Evolutionary conservation across 2,113 vertebrate genomes (phyloP), one percentile per base, ranked within the genome.

Genomic region (Tetrao urogallus): DNA sequence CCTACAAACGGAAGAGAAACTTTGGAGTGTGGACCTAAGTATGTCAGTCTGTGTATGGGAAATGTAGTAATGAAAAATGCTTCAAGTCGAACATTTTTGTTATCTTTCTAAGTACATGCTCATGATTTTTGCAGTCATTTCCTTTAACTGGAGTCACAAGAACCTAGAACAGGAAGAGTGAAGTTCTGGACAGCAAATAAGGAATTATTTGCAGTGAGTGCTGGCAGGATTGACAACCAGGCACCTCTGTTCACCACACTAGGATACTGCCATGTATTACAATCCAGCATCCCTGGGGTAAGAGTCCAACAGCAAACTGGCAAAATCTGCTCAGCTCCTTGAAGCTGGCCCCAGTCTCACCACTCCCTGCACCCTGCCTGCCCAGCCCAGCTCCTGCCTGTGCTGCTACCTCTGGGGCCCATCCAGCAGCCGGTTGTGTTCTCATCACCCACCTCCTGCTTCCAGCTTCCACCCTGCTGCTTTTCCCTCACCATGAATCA

Each of bases 291-390:
- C 32, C 28, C 1, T 3, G n/a, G 28, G 13, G 52, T 8, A 56
- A 72, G 61, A 21, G 14, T 70, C 28, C 24, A 36, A 2, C 1
- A 47, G 20, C 11, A 34, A 76, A 38, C 10, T 24, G 28, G 21
- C 0, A 1, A 61, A 47, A 50, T 0, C 2, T 3, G 15, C 18
- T 72, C 43, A 28, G 64, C 48, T 5, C 24, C 13, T 45, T 0
- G 1, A 48, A 36, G 52, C 34, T 69, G 52, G 19, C 15, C 0
- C 6, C 11, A 6, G 22, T 48, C 11, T 18, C 24, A 22, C 32
- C 15, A 1, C 48, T 27, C 48, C 66, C 79, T 57, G 64, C 42
- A 83, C 9, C 18, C 58, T 16, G 21, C 25, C 34, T 32, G 11
- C 19, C 30, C 58, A 61, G 27, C 58, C 27, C 45, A 32, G 20